Base-by-base conservation (phyloP, 2,113 vertebrate genomes). In the Coracopsis vasa region DNA sequence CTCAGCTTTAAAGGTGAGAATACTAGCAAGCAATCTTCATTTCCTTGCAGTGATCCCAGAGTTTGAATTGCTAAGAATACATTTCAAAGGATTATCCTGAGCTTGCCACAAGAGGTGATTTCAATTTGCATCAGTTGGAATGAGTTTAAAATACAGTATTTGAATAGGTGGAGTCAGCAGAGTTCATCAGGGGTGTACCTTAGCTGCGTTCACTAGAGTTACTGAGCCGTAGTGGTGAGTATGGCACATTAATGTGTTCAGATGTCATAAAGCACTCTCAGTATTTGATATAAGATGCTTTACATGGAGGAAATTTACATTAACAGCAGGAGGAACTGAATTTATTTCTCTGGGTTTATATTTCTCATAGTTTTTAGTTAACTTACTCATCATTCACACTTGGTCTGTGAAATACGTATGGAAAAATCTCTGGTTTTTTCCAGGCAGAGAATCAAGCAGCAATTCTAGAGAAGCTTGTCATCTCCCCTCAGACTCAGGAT, bases 321-420 rank as follows among this genome's bases (percentile, higher is more conserved):
- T 74, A 94, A 61, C 75, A 95, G 88, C 75, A 93, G 87, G 73
- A 95, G 41, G 28, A 90, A 79, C 24, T 65, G 58, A 91, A 83
- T 92, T 80, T 56, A 79, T 87, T 95, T 91, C 56, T 80, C 65
- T 61, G 56, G 41, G 53, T 88, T 71, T 65, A 85, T 54, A 74
- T 95, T 94, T 74, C 35, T 94, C 42, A 71, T 88, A 47, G 44
- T 86, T 89, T 87, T 91, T 67, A 41, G 77, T 86, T 87, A 95
- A 93, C 88, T 94, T 96, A 92, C 87, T 95, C 91, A 90, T 95
- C 75, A 16, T 97, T 96, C 95, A 72, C 86, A 92, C 93, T 97
- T 69, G 13, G 50, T 86, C 86, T 96, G 80, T 80, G 82, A 93
- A 92, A 92, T 67, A 83, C 60, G 54, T 14, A 83, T 47, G 67